A percentile compares a stretch with the other conserved stretches of the same genome.
phyloP scores from a whole-genome alignment of 2,113 vertebrate species.

The Phrynosoma platyrhinos region DNA sequence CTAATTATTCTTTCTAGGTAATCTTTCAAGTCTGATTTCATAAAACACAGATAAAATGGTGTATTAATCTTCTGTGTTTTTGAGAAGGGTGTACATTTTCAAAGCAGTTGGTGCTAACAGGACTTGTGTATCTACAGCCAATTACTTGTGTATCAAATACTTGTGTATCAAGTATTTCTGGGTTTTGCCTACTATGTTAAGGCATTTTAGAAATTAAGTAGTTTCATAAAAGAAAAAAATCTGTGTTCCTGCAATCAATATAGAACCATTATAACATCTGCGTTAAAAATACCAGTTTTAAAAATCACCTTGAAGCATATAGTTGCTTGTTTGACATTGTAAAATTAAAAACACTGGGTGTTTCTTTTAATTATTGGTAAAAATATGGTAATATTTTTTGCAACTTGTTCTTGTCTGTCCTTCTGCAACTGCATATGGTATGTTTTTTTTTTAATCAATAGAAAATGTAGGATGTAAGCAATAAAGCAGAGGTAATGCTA shows the following conservation, averaged over 20 bases:
- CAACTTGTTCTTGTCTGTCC: background rate
- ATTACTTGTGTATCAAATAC: too few relatives aligned
- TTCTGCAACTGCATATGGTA: slow-evolving; percentile 18
- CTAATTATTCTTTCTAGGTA: slow-evolving; percentile 27
- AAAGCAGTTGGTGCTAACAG: slow-evolving; percentile 36
- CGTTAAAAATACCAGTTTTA: background rate
- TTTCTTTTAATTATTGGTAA: background rate
- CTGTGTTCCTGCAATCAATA: background rate
- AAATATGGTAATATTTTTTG: background rate
- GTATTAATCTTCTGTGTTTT: background rate
- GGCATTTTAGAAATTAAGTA: background rate
- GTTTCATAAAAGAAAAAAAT: background rate
- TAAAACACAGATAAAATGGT: slow-evolving; percentile 5
- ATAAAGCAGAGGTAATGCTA: slow-evolving; percentile 15
- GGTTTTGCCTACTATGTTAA: slow-evolving; percentile 42
- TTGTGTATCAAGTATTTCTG: slow-evolving; percentile 10
- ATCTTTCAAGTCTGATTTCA: slow-evolving; percentile 1
- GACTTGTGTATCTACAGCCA: slow-evolving; percentile 58
- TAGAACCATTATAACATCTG: background rate
- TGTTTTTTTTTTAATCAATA: slow-evolving; percentile 43
- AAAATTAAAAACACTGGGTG: background rate
- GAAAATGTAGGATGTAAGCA: slow-evolving; percentile 37
- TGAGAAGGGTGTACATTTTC: background rate
- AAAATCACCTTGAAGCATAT: slow-evolving; percentile 24
- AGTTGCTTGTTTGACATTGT: background rate